Percentiles rank a stretch among this genome's conserved stretches.
These are phyloP conservation scores for Sphinx pinastri DNA, from an alignment of 2,888 invertebrate genomes.

Conservation along the genomic window DNA sequence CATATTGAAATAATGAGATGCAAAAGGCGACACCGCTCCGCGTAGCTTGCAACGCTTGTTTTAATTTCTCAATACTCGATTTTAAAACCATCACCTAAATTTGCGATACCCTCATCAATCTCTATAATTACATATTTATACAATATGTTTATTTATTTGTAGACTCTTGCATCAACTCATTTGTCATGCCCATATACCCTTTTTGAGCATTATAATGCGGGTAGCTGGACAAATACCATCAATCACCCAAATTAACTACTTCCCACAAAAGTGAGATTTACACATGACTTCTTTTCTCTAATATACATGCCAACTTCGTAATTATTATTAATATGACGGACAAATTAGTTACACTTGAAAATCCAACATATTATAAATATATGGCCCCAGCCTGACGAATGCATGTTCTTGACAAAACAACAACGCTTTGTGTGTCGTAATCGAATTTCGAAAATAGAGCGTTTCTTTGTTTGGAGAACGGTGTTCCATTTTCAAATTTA, in stretches of 20 bases:
- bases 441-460: conserved; percentile 66
- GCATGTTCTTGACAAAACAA: conserved; percentile 58
- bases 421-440: conserved; percentile 74
- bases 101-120: not conserved
- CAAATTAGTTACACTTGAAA: conserved; percentile 7
- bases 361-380: conserved; percentile 37
- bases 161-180: not conserved
- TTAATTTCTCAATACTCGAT: not conserved
- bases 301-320: not conserved
- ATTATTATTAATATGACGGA: not conserved
- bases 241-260: not conserved
- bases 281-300: not conserved
- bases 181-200: conserved; percentile 6
- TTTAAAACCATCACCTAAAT: not conserved
- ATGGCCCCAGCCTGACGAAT: conserved; percentile 38
- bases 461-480: conserved; percentile 66
- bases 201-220: not conserved
- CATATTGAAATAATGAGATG: conserved; percentile 20
- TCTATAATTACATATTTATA: not conserved
- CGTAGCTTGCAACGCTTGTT: not conserved
- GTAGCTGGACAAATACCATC: not conserved
- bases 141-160: not conserved
- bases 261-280: not conserved
- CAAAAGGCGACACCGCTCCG: not conserved
- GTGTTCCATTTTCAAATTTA: conserved; percentile 19